Conservation (phyloP, 2,888 invertebrate genomes). For the Neocrepidodera transversa region DNA sequence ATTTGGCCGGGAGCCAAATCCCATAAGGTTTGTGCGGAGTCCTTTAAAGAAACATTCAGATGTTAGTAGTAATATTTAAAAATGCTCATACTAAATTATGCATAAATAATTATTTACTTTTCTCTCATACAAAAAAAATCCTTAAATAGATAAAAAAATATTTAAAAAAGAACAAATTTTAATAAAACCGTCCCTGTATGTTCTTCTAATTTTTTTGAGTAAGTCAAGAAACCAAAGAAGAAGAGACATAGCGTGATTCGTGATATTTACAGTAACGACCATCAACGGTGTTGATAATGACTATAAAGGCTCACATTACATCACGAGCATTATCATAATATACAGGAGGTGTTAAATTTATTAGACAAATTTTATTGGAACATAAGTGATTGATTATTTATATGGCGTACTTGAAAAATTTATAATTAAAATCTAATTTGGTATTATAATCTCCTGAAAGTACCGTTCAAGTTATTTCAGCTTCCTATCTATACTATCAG, state of each 20-base stretch:
- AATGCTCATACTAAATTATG: too few species aligned
- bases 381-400: not conserved
- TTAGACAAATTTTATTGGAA: not conserved
- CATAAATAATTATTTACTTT: too few species aligned
- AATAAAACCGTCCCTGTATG: conserved; percentile 1
- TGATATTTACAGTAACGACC: conserved; percentile 13
- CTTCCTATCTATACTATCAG: not conserved
- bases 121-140: too few species aligned
- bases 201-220: conserved; percentile 1
- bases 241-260: conserved; percentile 11
- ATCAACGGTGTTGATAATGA: conserved; percentile 21
- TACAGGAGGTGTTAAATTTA: conserved; percentile 18
- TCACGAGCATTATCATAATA: conserved; percentile 16
- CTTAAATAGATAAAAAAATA: too few species aligned
- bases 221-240: conserved; percentile 10
- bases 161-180: too few species aligned
- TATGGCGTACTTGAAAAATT: too few species aligned
- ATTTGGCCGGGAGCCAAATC: too few species aligned
- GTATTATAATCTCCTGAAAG: too few species aligned
- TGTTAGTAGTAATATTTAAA: too few species aligned
- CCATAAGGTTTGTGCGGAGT: too few species aligned
- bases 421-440: too few species aligned
- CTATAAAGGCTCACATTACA: conserved; percentile 25
- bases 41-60: too few species aligned
- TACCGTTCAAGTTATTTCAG: conserved; percentile 2